phyloP scores from a whole-genome alignment of 2,113 vertebrate species.

The Sander vitreus region DNA sequence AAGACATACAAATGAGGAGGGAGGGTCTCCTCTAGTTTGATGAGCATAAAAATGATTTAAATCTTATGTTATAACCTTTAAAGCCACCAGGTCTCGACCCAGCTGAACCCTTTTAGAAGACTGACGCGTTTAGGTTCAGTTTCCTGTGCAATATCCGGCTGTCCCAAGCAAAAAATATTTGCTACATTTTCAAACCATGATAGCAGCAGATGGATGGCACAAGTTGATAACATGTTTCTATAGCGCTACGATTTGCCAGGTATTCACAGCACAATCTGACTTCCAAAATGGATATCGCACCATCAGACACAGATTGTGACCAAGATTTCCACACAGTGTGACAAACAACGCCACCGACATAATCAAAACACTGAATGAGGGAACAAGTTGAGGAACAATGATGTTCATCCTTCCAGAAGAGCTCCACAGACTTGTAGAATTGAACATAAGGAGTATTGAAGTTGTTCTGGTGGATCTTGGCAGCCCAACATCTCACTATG shows the following conservation, averaged over 20 bases:
- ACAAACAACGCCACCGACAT: neutral
- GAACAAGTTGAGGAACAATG: neutral
- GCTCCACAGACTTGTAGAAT: neutral
- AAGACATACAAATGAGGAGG: neutral
- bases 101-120: neutral
- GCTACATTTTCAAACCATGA: neutral
- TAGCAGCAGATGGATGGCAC: neutral
- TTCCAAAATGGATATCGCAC: neutral
- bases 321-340: neutral
- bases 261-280: neutral
- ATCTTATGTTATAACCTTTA: neutral
- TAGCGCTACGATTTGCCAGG: neutral
- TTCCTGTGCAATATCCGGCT: neutral
- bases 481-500: neutral
- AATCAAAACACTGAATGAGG: neutral
- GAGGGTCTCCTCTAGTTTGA: neutral
- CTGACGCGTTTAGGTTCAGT: neutral
- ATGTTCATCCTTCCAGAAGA: neutral
- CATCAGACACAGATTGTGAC: neutral
- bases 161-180: neutral
- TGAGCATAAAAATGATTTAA: neutral
- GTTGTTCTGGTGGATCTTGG: neutral
- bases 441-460: neutral
- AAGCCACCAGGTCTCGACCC: neutral
- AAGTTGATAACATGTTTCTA: neutral